Evolutionary conservation across 2,113 vertebrate species (phyloP).

Genomic region (Gallinago paraguaiae): DNA sequence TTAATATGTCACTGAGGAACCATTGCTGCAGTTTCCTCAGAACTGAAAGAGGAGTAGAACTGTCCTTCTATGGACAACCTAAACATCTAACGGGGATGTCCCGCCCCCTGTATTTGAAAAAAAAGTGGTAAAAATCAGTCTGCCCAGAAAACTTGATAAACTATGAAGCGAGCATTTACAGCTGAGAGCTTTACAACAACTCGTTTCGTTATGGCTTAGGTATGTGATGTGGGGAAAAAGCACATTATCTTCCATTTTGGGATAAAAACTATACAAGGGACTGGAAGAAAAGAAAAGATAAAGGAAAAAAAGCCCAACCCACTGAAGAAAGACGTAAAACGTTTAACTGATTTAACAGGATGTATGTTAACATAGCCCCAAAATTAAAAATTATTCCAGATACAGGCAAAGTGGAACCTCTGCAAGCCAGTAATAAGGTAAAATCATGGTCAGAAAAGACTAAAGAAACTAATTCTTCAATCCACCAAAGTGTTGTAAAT

Average conservation of each 20-base stretch:
- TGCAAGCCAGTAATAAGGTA: not conserved
- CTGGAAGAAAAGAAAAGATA: not conserved
- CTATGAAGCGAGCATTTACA: not conserved
- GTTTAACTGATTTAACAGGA: not conserved
- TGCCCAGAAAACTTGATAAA: not conserved
- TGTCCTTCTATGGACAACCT: not conserved
- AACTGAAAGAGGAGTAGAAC: not conserved
- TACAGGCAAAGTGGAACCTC: not conserved
- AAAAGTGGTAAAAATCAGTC: not conserved
- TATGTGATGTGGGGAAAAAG: not conserved
- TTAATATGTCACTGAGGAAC: not conserved
- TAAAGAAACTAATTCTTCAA: not conserved
- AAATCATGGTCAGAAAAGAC: not conserved
- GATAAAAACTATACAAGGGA: not conserved
- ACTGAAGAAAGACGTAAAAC: not conserved
- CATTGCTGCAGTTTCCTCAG: not conserved
- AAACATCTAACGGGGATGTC: not conserved
- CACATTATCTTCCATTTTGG: not conserved
- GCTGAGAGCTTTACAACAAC: slow-evolving; percentile 26
- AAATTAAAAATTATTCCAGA: not conserved
- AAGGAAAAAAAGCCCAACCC: not conserved
- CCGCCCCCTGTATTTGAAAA: not conserved
- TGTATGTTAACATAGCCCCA: not conserved
- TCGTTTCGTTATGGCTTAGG: not conserved
- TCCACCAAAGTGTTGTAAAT: not conserved